phyloP scores from a whole-genome alignment of 2,113 vertebrate species.

The Cavia porcellus region DNA sequence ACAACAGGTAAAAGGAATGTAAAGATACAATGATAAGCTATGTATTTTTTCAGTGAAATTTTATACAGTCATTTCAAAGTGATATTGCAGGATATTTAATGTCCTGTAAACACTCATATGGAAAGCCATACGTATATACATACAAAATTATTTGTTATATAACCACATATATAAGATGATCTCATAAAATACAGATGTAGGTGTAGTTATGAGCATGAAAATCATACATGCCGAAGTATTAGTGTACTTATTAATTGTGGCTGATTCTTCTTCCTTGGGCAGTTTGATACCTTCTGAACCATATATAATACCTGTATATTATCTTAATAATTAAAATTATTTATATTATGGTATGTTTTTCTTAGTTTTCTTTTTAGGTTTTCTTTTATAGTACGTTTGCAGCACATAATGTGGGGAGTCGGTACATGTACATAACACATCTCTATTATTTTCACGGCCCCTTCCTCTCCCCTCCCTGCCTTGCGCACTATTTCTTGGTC shows the following conservation, averaged over 20 bases:
- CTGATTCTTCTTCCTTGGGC: neutral
- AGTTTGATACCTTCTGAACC: neutral
- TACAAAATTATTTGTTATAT: neutral
- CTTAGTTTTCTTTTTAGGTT: neutral
- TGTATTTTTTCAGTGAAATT: neutral
- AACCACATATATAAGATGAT: neutral
- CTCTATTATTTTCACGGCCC: neutral
- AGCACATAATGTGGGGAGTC: neutral
- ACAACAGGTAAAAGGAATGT: neutral
- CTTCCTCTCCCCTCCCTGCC: neutral
- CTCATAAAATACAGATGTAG: neutral
- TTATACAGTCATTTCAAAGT: constrained; percentile 20
- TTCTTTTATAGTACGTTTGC: neutral
- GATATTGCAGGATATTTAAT: neutral
- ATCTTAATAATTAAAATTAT: constrained; percentile 28
- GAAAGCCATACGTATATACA: neutral
- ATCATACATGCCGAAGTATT: neutral
- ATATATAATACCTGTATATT: neutral
- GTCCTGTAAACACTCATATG: neutral
- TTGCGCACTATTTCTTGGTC: neutral
- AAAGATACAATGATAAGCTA: neutral
- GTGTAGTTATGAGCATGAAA: neutral
- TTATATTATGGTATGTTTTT: no score
- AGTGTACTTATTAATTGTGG: neutral
- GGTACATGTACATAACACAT: neutral